A percentile compares a stretch with the other conserved stretches of the same genome.
Conservation (phyloP, 2,888 invertebrate genomes). For the Chalcosyrphus nemorum region DNA sequence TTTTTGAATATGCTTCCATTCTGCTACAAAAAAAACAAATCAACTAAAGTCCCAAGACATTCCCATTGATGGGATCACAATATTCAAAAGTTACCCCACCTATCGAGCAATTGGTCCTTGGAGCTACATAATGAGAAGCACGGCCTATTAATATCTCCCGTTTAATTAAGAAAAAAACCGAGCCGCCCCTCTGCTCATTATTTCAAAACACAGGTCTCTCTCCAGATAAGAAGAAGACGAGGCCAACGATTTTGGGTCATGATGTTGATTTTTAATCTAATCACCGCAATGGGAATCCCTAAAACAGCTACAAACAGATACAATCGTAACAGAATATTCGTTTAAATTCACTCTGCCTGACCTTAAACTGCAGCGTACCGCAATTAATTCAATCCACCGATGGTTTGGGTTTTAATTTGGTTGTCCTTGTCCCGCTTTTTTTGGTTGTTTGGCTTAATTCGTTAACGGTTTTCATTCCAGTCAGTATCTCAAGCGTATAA, state of each 20-base stretch:
- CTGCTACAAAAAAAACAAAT: too few species aligned
- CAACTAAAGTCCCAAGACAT: too few species aligned
- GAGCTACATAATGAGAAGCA: neutral
- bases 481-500: conserved; percentile 63
- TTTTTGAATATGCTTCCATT: too few species aligned
- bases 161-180: neutral
- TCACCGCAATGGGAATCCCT: conserved; percentile 1
- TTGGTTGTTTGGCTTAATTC: conserved; percentile 33
- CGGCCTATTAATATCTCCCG: neutral
- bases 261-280: conserved; percentile 7
- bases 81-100: too few species aligned
- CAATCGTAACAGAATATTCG: neutral
- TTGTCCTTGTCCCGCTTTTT: conserved; percentile 1
- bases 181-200: neutral
- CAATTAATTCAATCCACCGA: conserved; percentile 14
- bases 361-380: neutral
- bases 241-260: neutral
- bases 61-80: too few species aligned
- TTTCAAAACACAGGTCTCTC: neutral
- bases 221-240: neutral
- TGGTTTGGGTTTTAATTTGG: conserved; percentile 7
- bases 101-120: neutral
- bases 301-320: neutral
- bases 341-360: conserved; percentile 6
- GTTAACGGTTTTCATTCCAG: conserved; percentile 50